Base-by-base conservation (phyloP, 2,113 vertebrate genomes). In the Polypterus senegalus region DNA sequence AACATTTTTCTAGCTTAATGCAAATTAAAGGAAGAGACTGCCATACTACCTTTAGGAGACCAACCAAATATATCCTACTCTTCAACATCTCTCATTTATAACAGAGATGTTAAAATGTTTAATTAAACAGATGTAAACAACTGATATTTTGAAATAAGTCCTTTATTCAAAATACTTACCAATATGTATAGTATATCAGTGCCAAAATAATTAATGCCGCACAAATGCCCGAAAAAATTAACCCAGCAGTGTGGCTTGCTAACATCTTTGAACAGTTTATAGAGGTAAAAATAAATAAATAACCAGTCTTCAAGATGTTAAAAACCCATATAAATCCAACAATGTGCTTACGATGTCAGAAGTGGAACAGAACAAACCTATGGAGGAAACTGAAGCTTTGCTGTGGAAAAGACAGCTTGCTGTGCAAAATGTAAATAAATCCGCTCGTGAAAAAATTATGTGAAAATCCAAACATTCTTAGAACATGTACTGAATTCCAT, bases 161-260 rank as follows among this genome's bases (percentile, higher is more conserved):
- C 27, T 27, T 27, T 27, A 27, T 27, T 27, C 27, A 27, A 27
- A 27, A 27, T 44, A 69, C 86, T 87, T 78, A 89, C 86, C 86
- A 88, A 63, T 88, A 89, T 54, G 86, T 67, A 66, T 89, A 89
- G 61, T 89, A 89, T 62, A 75, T 73, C 75, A 89, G 62, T 55
- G 81, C 87, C 77, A 77, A 62, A 0, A 62, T 61, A 43, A 82
- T 60, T 71, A 89, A 73, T 0, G 76, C 63, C 1, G 72, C 47
- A 0, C 87, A 89, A 60, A 87, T 2, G n/a, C 84, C 85, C 1
- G 75, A 73, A 72, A 89, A 83, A 8, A 88, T 69, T 65, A 79
- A 85, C 55, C 76, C 54, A 59, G 74, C 67, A 0, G 78, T 73
- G 64, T 72, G 76, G 70, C 10, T 68, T 54, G 70, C 61, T 75